Evolutionary conservation across 2,113 vertebrate species (phyloP).

Genomic region (Calypte anna): DNA sequence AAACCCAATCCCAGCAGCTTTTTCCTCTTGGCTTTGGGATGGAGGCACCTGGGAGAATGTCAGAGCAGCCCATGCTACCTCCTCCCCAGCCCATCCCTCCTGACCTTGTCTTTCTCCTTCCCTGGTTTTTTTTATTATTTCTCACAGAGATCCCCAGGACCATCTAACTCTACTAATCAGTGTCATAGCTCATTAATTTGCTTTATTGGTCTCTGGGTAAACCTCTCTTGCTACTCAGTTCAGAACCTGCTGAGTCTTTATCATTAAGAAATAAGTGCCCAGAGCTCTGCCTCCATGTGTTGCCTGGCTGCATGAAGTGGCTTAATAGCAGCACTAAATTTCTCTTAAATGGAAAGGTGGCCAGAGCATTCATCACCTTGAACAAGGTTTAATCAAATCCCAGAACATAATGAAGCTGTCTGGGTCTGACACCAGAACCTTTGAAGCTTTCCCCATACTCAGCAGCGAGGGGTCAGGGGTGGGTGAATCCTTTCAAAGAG

Average conservation of each 20-base stretch:
- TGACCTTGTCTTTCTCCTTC: constrained; percentile 25
- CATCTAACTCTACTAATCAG: constrained; percentile 5
- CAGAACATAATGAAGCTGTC: not conserved
- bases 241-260: not conserved
- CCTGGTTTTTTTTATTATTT: not conserved
- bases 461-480: not conserved
- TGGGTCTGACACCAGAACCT: not conserved
- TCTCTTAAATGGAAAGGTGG: constrained; percentile 10
- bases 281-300: not conserved
- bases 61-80: accelerated
- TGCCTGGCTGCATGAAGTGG: not conserved
- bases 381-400: not conserved
- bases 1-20: not conserved
- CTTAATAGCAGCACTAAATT: constrained; percentile 20
- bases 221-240: not conserved
- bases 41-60: not conserved
- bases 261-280: not conserved
- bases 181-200: constrained; percentile 39
- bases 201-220: constrained; percentile 20
- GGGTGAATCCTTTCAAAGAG: not conserved
- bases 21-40: not conserved
- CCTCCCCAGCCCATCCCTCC: not conserved
- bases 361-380: not conserved
- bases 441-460: not conserved
- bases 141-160: not conserved